Base-by-base conservation (phyloP, 2,113 vertebrate genomes). In the Cavia porcellus region DNA sequence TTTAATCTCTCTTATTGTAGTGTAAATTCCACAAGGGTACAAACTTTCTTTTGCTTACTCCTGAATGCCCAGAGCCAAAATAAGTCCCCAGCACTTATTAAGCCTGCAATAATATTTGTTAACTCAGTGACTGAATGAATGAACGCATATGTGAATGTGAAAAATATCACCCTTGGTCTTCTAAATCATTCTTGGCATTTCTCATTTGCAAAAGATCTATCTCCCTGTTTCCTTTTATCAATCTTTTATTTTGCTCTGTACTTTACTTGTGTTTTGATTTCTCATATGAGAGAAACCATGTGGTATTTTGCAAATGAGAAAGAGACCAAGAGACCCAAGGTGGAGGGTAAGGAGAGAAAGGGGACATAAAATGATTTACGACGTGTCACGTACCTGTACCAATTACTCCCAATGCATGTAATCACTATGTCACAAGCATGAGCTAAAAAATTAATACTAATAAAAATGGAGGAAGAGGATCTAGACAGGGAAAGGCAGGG, bases 101-200 rank as follows among this genome's bases (percentile, higher is more conserved):
- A 45, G 13, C 70, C 7, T 52, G 30, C 35, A 64, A 28, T 15
- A 82, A 47, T 94, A 77, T 86, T 86, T 95, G 42, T 82, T 85
- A 90, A 77, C 35, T 66, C 17, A 47, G 28, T 92, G 82, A 75
- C 28, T 95, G 52, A 90, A 32, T n/a, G 62, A 84, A n/a, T 64
- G 52, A 88, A 89, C 77, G 52, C 32, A 59, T 83, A 59, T 83
- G 35, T 66, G 24, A 32, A 70, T 82, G 38, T 84, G 70, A 70
- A 82, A 75, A 92, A 95, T 47, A 92, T 64, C 19, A 80, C 52
- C 47, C 62, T 12, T 24, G 6, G 28, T 35, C 24, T 94, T 95
- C 68, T 80, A 96, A 93, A 97, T 91, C 35, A 86, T 45, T 86
- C 17, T 38, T 68, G 50, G 30, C 52, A 90, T 45, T 95, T 90